Base-by-base conservation (phyloP, 2,888 invertebrate genomes). In the Esperia sulphurella region DNA sequence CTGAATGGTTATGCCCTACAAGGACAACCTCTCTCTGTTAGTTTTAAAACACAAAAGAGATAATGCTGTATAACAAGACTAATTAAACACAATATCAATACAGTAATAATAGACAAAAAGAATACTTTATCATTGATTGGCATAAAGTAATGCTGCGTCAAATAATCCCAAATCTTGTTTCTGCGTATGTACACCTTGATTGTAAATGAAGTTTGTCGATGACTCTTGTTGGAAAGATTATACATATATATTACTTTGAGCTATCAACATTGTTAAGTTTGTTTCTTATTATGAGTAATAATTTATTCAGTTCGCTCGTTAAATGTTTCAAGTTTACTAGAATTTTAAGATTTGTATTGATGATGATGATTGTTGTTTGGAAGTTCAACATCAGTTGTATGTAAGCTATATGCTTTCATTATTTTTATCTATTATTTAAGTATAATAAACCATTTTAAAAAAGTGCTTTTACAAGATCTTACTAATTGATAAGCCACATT, bases 301-400 rank as follows among this genome's bases (percentile, higher is more conserved):
- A 88, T 88, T 89, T 89, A 89, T 89, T 89, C 87, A 83, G 86
- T 89, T 89, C 84, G 89, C 87, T 88, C 86, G 89, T 89, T 89
- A 86, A 88, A 88, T 86, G 74, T 89, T 88, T 87, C 88, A 89
- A 88, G 87, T 89, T 89, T 89, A 88, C 82, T 89, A 88, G 86
- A 80, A 78, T 68, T 85, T 81, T 86, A 88, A 86, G 87, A 83
- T 79, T 76, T 83, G 85, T 84, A 85, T 83, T 83, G 84, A 35
- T 39, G 39, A 80, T 79, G 75, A 80, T 82, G 83, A 81, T 83
- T 85, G 86, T 86, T 88, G 79, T 82, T 83, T 82, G 78, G 65
- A 75, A 78, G 77, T 84, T 79, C 80, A 82, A 77, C 80, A 74
- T 83, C 79, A 82, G 80, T 86, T 85, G 81, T 85, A 78, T 85